Evolutionary conservation across 2,797 vertebrate genomes (phyloP), one percentile per base, ranked within the genome.

Genomic region (Danio tinwini): DNA sequence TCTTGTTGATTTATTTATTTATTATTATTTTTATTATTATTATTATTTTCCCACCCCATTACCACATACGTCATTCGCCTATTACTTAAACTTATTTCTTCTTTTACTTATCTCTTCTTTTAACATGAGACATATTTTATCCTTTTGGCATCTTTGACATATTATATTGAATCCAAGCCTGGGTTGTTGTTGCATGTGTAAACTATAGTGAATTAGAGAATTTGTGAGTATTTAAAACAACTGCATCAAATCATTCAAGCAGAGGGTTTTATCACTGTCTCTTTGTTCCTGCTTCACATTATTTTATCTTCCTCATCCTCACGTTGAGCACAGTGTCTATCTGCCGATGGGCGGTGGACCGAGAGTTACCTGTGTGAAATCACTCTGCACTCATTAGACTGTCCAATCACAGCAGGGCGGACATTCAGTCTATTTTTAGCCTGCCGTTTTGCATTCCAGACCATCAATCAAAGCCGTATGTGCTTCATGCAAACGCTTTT

Each of bases 281-380:
- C n/a, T 76, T 53, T 86, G 49, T 77, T 21, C 11, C 17, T 37
- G 12, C 19, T 13, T 75, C 21, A 6, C 16, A 17, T 40, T 45
- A 55, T 19, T 12, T 73, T 14, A 21, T 64, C 50, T 80, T 63
- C n/a, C 68, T n/a, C 16, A 52, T 67, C 61, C 55, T 64, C 59
- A 14, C 6, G 14, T 52, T 56, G n/a, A n/a, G 13, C 21, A 83
- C 16, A 45, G 19, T 45, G 13, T 59, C 55, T 61, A 42, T 71
- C 47, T 7, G 0, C 56, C 37, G 69, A 78, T 70, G 62, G 76
- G 17, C 1, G 11, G 7, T 17, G 19, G n/a, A 58, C 58, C 47
- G 14, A 45, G 55, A 21, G 82, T 86, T 84, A 86, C 86, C 89
- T 87, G 86, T 81, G 81, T 64, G 87, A 87, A 89, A 90, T 89